Base-by-base conservation (phyloP, 2,888 invertebrate species). In the Pseudococcus jackbeardsleyi region DNA sequence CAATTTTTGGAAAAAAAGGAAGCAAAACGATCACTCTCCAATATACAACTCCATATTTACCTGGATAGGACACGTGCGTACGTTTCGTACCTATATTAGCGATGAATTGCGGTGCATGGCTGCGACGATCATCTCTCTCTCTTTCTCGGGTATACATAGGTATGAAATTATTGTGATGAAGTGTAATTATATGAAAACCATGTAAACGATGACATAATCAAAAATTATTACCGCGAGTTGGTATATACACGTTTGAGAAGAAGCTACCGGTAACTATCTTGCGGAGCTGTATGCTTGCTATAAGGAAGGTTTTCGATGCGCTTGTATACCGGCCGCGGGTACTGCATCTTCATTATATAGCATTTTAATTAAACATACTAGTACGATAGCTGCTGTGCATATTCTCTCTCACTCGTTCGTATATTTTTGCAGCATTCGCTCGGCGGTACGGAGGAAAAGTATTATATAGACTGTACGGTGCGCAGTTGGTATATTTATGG, bases 151-250 rank as follows among this genome's bases (percentile, higher is more conserved):
- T 50, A 50, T 17, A 59, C 9, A 19, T 59, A 59, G 19, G 59
- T 72, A 72, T 15, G 68, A 33, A 72, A 72, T 72, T 72, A 72
- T 72, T 72, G 26, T 72, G 26, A 72, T 72, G 79, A 46, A 42
- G 79, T 79, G 79, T 79, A 79, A 79, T 79, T 79, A 79, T 79
- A 79, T 42, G 17, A 46, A 79, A 79, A 42, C 79, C 79, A 42
- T 79, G 79, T 79, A 79, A 79, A 79, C 79, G 79, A 79, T 42
- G 79, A 79, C 79, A 79, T 79, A 79, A 79, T 79, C 79, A 79
- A 79, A 79, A 79, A 79, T 79, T 79, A 79, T 79, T 79, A 79
- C 79, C 79, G 33, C 72, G 26, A 42, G 79, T 79, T 42, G 79
- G 42, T 33, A 33, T 42, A 79, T 42, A 42, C 79, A 42, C 79